Base-by-base conservation (phyloP, 2,797 vertebrate genomes). In the Anguilla pacifica region DNA sequence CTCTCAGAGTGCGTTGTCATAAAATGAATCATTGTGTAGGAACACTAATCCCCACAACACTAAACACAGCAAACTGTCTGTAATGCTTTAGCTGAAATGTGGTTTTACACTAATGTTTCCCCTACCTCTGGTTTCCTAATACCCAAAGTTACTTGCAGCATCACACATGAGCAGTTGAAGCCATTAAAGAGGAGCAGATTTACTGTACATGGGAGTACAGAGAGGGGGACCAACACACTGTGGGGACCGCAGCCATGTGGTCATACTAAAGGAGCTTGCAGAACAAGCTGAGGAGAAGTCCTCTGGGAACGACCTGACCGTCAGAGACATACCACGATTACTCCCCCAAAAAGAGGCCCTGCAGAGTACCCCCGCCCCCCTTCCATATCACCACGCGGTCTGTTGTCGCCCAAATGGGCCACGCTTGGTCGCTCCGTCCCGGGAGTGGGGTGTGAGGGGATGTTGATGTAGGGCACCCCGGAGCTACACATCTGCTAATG, bases 401-500 rank as follows among this genome's bases (percentile, higher is more conserved):
- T 64, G 83, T 57, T 19, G 28, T 51, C 9, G 70, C 72, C 39
- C 43, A 82, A 82, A 82, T 82, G 79, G 79, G 79, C 79, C 10
- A 51, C 28, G 46, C 22, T 25, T 82, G 61, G 57, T 43, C 28
- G 49, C 74, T 72, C 28, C 35, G 61, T 39, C 82, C 46, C 87
- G 64, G 77, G 39, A 85, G 86, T 84, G 81, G 82, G 82, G 82
- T 86, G 49, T 72, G 85, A 1, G 51, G 79, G 35, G 86, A 87
- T 55, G 43, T 85, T 84, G 87, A 81, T 87, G 86, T 57, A 87
- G 85, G 85, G 88, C 93, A 93, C 90, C 90, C 89, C 53, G 89
- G 85, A 31, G 88, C 86, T 83, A 84, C 86, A 95, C 94, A 95
- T 95, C 94, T 95, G 95, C 90, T 95, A 83, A 64, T 93, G 92